These are phyloP conservation scores for Aphyosemion australe DNA, from an alignment of 2,113 vertebrate species.

Conservation along the genomic window DNA sequence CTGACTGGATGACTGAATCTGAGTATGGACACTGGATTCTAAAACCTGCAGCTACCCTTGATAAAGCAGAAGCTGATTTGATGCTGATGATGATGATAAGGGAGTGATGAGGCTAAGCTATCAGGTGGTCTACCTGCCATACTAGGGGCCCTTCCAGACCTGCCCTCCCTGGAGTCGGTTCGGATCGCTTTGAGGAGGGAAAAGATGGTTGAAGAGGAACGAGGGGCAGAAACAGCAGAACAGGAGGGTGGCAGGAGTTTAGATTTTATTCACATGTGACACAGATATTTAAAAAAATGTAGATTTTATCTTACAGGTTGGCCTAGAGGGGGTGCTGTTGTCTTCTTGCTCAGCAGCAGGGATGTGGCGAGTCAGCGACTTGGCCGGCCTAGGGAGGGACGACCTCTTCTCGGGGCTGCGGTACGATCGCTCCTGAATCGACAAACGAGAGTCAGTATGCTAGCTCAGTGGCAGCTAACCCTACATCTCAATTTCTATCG, in stretches of 20 bases:
- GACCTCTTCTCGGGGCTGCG: slow-evolving; percentile 93
- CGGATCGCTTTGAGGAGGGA: slow-evolving; percentile 67
- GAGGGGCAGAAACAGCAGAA: slow-evolving; percentile 11
- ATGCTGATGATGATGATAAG: slow-evolving; percentile 5
- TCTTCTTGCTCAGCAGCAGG: slow-evolving; percentile 88
- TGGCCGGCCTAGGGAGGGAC: slow-evolving; percentile 90
- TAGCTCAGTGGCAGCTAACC: accelerated
- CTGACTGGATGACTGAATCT: not conserved
- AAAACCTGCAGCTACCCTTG: not conserved
- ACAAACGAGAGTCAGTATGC: slow-evolving; percentile 12
- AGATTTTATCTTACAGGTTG: slow-evolving; percentile 82
- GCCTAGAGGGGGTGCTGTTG: slow-evolving; percentile 83
- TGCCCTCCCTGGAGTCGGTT: slow-evolving; percentile 67
- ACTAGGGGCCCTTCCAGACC: slow-evolving; percentile 69
- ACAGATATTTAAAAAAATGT: not conserved
- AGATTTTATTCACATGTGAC: not conserved
- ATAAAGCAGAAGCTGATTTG: not conserved
- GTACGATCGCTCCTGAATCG: slow-evolving; percentile 83
- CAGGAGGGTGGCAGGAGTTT: slow-evolving; percentile 9
- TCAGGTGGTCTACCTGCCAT: slow-evolving; percentile 69
- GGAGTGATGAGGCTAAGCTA: slow-evolving; percentile 41
- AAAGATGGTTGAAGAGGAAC: not conserved
- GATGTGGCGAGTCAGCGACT: slow-evolving; percentile 88
- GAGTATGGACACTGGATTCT: not conserved
- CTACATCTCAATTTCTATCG: not conserved